Evolutionary conservation across 2,888 invertebrate species (phyloP), one percentile per base, ranked within the genome.

Genomic region (Sinhomidia bicolor): DNA sequence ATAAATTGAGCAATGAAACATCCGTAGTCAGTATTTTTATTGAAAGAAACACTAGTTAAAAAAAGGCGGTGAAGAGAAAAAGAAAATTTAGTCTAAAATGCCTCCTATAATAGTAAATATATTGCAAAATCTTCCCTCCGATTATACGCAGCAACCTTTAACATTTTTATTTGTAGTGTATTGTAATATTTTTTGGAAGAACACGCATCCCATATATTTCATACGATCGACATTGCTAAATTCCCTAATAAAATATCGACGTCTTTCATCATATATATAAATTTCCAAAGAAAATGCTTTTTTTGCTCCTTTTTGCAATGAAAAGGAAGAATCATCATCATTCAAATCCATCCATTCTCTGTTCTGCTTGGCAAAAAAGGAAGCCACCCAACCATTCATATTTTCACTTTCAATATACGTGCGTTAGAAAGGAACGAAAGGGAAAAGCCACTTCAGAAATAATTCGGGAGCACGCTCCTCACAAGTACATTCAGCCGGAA

Each of bases 381-480:
- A 76, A 29, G 23, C 51, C 76, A 76, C 51, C 78, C 54, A 57
- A 78, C 78, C 54, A 78, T 78, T 78, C 54, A 78, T 57, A 54
- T 65, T 57, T 74, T 78, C 78, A 78, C 32, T 78, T 76, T 51
- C 76, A 47, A 26, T 51, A 36, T 62, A 36, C 20, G 20, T 60
- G 44, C 74, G 60, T 57, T 60, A 41, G 60, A 14, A 71, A 54
- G 2, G 20, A 71, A 82, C 47, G 26, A 65, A 65, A 74, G 20
- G 83, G 54, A 74, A 83, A 71, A 60, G 74, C 83, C 83, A 83
- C 83, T 83, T 83, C 57, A 83, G 83, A 74, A 74, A 83, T 83
- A 83, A 74, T 83, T 83, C 74, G 57, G 60, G 83, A 74, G 60
- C 74, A 74, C 41, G 60, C 68, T 68, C 82, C 65, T 74, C 83